Evolutionary conservation across 1,140 invertebrate genomes (phyloP), one percentile per base, ranked within the genome.

Genomic region (Pogonomyrmex barbatus): DNA sequence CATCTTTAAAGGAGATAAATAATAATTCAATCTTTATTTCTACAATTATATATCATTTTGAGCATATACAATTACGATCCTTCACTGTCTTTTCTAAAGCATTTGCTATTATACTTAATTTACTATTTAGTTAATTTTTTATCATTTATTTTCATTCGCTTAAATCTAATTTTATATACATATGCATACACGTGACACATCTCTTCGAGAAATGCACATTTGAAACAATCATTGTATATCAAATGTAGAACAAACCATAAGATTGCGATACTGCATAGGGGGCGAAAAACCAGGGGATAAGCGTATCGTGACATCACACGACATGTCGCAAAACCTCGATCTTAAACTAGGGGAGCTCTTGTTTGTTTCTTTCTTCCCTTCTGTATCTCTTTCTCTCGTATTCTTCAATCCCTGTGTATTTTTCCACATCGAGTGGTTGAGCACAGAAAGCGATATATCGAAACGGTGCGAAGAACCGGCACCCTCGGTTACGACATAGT

Each of bases 391-490:
- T 70, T 84, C 42, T 54, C 30, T 17, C 50, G n/a, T 33, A 36
- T 77, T 82, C 52, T 58, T 42, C 75, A 6, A 47, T 42, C 54
- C 63, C 60, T 76, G 77, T 73, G 58, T 65, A 54, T 36, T 84
- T 75, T 88, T 89, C 71, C 67, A 24, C 75, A 50, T 70, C 62
- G 63, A 77, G 88, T 88, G 76, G 17, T 83, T 30, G 70, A 81
- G 14, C 63, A 85, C 68, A 89, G 77, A 82, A 90, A 89, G 52
- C 65, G 71, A 1, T 36, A 75, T 33, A 12, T 56, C 68, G 68
- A 73, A 54, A 81, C 73, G 10, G 36, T 45, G 65, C 84, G 84
- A 52, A 39, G 4, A 52, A 30, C 52, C 17, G 62, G 60, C 45
- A 87, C 76, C 89, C 81, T 83, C 86, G 67, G 73, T 75, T 60